phyloP scores from a whole-genome alignment of 2,888 invertebrate genomes.

The Sphaerophoria rueppellii region DNA sequence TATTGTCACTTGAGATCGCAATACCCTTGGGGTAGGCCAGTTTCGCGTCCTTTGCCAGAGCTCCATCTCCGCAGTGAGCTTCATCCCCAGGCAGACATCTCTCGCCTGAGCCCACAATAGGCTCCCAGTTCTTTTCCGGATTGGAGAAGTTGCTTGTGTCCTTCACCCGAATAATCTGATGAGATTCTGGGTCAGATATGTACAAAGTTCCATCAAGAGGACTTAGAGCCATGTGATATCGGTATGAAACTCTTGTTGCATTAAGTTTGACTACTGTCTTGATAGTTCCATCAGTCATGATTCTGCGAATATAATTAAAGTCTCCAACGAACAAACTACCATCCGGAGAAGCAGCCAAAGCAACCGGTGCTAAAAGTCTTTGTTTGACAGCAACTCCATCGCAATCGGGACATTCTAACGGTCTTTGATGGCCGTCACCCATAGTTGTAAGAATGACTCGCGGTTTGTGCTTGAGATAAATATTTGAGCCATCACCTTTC shows the following conservation, averaged over 20 bases:
- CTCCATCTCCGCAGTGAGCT: constrained; percentile 98
- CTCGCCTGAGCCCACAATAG: constrained; percentile 96
- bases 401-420: constrained; percentile 91
- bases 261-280: constrained; percentile 84
- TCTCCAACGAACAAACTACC: constrained; percentile 98
- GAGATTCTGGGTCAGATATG: constrained; percentile 97
- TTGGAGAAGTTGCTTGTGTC: constrained; percentile 91
- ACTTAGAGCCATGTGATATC: constrained; percentile 97
- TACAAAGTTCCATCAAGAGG: constrained; percentile 96
- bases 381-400: constrained; percentile 91
- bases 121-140: constrained; percentile 96
- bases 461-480: constrained; percentile 96
- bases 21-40: constrained; percentile 98
- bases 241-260: constrained; percentile 95
- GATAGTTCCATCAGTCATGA: constrained; percentile 90
- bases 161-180: constrained; percentile 94
- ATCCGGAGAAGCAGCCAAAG: constrained; percentile 94
- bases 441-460: constrained; percentile 94
- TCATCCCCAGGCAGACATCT: constrained; percentile 96
- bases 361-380: constrained; percentile 94
- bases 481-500: constrained; percentile 98
- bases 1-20: constrained; percentile 95
- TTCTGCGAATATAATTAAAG: constrained; percentile 95
- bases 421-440: constrained; percentile 95
- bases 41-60: constrained; percentile 95